phyloP scores from a whole-genome alignment of 1,140 invertebrate genomes.

The Drosophila mauritiana region DNA sequence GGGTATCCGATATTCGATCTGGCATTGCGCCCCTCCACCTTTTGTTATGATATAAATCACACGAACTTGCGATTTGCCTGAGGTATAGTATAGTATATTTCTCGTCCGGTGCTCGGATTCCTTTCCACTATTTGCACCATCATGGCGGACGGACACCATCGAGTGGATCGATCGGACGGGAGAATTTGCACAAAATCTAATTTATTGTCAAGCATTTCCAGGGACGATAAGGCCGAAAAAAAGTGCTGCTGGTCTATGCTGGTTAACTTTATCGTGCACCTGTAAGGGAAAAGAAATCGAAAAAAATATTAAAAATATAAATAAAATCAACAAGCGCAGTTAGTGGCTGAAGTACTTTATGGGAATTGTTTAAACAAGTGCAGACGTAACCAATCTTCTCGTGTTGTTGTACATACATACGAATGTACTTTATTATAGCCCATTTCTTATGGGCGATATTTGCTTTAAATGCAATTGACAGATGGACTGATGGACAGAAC shows the following conservation, averaged over 20 bases:
- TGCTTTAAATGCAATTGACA: slow-evolving; percentile 75
- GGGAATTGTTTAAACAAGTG: slow-evolving; percentile 75
- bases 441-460: slow-evolving; percentile 63
- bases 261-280: slow-evolving; percentile 67
- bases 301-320: slow-evolving; percentile 31
- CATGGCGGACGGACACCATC: slow-evolving; percentile 49
- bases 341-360: slow-evolving; percentile 23
- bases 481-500: slow-evolving; percentile 63
- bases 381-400: slow-evolving; percentile 72
- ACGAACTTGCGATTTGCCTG: slow-evolving; percentile 49
- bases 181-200: slow-evolving; percentile 79
- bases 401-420: slow-evolving; percentile 37
- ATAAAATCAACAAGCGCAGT: slow-evolving; percentile 32
- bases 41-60: slow-evolving; percentile 68
- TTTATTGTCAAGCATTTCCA: slow-evolving; percentile 77
- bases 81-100: slow-evolving; percentile 24
- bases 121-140: slow-evolving; percentile 56
- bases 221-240: slow-evolving; percentile 66
- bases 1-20: slow-evolving; percentile 26
- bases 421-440: slow-evolving; percentile 43
- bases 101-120: slow-evolving; percentile 23
- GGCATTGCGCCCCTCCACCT: slow-evolving; percentile 6
- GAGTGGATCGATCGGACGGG: slow-evolving; percentile 53
- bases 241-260: slow-evolving; percentile 35
- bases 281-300: slow-evolving; percentile 50